A percentile compares a stretch with the other conserved stretches of the same genome.
phyloP scores from a whole-genome alignment of 1,140 invertebrate species.

The Centruroides sculpturatus region DNA sequence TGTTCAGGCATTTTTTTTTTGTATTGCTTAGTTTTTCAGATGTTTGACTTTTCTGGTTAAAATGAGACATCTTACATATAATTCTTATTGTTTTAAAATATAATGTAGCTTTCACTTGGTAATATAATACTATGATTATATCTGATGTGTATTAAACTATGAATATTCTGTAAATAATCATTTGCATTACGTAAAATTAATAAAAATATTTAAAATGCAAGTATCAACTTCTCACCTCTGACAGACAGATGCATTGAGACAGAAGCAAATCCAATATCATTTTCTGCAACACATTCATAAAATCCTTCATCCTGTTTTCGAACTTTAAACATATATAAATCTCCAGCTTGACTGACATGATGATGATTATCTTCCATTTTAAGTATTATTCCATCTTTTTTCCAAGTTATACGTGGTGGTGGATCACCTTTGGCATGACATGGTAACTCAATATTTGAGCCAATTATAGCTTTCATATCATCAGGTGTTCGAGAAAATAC shows the following conservation, averaged over 20 bases:
- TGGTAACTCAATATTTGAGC: conserved; percentile 55
- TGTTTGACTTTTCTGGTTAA: too few relatives aligned
- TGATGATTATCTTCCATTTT: conserved; percentile 24
- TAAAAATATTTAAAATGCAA: too few relatives aligned
- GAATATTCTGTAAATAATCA: too few relatives aligned
- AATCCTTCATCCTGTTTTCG: conserved; percentile 55
- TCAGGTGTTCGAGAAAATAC: conserved; percentile 44
- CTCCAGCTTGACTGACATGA: conserved; percentile 36
- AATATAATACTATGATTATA: too few relatives aligned
- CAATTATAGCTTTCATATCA: conserved; percentile 52
- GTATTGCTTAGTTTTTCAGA: too few relatives aligned
- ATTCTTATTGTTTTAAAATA: too few relatives aligned
- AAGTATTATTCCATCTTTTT: conserved; percentile 52
- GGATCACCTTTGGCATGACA: conserved; percentile 69
- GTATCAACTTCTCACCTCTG: conserved; percentile 29
- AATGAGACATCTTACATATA: too few relatives aligned
- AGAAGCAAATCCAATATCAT: conserved; percentile 55
- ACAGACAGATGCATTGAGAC: conserved; percentile 53
- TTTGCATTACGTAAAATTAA: too few relatives aligned
- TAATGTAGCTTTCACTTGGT: too few relatives aligned
- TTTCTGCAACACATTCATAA: conserved; percentile 74
- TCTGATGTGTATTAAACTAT: too few relatives aligned
- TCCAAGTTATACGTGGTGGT: conserved; percentile 57
- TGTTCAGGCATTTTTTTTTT: too few relatives aligned
- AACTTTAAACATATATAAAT: conserved; percentile 62